Conservation (phyloP, 2,113 vertebrate species). For the Paraplagusia blochii region DNA sequence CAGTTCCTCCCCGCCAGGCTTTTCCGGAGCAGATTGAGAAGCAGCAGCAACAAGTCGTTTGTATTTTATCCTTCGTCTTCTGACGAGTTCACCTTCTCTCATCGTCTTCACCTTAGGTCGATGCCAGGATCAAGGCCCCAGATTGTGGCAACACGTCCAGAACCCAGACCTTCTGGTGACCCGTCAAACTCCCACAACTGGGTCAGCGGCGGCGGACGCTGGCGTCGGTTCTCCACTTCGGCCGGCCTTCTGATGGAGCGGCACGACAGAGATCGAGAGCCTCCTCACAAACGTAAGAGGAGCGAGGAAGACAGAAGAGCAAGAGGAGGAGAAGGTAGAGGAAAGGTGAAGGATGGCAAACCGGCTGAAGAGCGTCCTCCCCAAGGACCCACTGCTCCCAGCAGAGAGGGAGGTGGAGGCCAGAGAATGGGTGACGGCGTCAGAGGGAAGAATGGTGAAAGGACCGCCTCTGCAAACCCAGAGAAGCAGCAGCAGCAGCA, state of each 20-base stretch:
- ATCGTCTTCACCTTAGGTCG: conserved; percentile 67
- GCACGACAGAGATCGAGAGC: conserved; percentile 72
- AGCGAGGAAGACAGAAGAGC: conserved; percentile 48
- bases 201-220: not conserved
- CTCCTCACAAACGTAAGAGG: conserved; percentile 80
- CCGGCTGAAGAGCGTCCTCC: conserved; percentile 9
- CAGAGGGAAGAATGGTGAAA: conserved; percentile 6
- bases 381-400: not conserved
- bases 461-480: conserved; percentile 1
- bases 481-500: not conserved
- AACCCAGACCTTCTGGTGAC: not conserved
- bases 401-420: conserved; percentile 4
- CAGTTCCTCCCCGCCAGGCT: conserved; percentile 18
- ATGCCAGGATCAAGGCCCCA: conserved; percentile 33
- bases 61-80: conserved; percentile 1
- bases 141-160: conserved; percentile 49
- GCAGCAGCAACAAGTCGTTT: not conserved
- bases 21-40: conserved; percentile 13
- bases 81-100: not conserved
- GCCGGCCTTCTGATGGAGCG: conserved; percentile 80
- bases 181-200: not conserved
- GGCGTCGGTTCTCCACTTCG: conserved; percentile 65
- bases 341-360: not conserved
- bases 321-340: not conserved
- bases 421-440: not conserved